Evolutionary conservation across 64 coral and sea anemone species (phyloP), one percentile per base, ranked within the genome.

Genomic region (Stylophora pistillata): DNA sequence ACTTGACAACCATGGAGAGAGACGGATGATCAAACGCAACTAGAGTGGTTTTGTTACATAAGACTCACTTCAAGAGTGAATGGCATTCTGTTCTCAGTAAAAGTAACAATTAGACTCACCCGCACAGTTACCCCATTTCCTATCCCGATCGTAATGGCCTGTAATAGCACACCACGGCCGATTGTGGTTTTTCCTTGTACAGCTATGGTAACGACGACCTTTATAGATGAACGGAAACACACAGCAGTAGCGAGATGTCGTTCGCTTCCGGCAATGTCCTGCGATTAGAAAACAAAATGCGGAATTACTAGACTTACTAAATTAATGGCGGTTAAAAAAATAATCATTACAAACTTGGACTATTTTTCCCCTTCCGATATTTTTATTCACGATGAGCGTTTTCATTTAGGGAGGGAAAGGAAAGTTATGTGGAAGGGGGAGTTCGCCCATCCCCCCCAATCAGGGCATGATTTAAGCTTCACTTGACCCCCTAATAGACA

Each of bases 151-250:
- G 41, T 86, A 94, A 64, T 71, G 79, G 3, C 74, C 11, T 27
- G 93, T 86, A 9, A 74, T 72, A 27, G 88, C n/a, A 17, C 93
- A 94, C 93, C 93, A 94, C 63, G 54, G 62, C 18, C 88, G 73
- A 16, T 79, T 29, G 53, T 78, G 25, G 11, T 81, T 52, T 15
- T 53, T 58, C 28, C 30, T 73, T 30, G 88, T 90, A 37, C 93
- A 94, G 13, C 58, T 47, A n/a, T 75, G 71, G 64, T 94, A 94
- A 6, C 16, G 27, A 13, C 61, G 53, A 3, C 71, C 70, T 54
- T 68, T 86, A 75, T 90, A 94, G 15, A 74, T 78, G 54, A 94
- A 94, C 2, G 88, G 82, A 25, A 94, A 91, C 18, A 71, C 66
- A 18, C 93, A 94, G 29, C 93, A 94, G 4, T 65, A 63, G 1